Evolutionary conservation across 2,888 invertebrate species (phyloP), one percentile per base, ranked within the genome.

Genomic region (Periphyllus acericola): DNA sequence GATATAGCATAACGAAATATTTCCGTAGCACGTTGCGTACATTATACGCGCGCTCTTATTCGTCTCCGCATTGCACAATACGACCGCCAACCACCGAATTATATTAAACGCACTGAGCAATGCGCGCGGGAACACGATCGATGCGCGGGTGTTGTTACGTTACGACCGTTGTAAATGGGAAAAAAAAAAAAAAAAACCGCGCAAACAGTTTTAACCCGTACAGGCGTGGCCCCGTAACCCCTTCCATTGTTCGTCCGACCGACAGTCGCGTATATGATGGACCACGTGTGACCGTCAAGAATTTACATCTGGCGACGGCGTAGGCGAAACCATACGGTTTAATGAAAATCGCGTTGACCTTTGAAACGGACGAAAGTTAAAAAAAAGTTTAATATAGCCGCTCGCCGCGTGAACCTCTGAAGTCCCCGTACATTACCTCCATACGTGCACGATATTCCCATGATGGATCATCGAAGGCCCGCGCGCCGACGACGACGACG

Each of bases 211-310:
- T 79, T 55, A 74, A 83, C 60, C 74, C n/a, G n/a, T n/a, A n/a
- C n/a, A 60, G 74, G 55, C 83, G 74, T 83, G 60, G 83, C 60
- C 83, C 55, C 68, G 68, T n/a, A n/a, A 34, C 55, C 52, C 55
- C 55, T 52, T 74, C 83, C 72, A 5, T 19, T 34, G n/a, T n/a
- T 40, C 6, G 40, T 21, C 82, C 25, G 4, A 32, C 46, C 68
- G 68, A 71, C 14, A 29, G 25, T 66, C 3, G 4, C 3, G n/a
- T 60, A 60, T 60, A n/a, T n/a, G n/a, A 68, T 68, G 81, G 68
- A 71, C 52, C 68, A 46, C 25, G 71, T 3, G n/a, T 36, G 19
- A n/a, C n/a, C 29, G 25, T 68, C 21, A 29, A 78, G 32, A 29
- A 78, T 55, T 79, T 55, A 55, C 79, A 34, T 79, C 32, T 40